Conservation (phyloP, 1,140 invertebrate species). For the Uloborus diversus region DNA sequence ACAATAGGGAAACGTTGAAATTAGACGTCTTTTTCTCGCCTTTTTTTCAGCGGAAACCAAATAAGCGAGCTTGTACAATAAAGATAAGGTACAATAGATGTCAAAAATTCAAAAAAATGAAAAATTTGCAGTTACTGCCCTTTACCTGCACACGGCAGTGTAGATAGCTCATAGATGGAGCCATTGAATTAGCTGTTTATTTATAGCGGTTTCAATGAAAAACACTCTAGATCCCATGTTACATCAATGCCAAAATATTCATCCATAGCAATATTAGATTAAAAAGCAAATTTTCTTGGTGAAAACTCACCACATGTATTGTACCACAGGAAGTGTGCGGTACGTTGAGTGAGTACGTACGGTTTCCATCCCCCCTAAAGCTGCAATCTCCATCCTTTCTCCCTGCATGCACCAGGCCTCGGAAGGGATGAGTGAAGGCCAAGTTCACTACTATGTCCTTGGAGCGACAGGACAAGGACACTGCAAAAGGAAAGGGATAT, state of each 20-base stretch:
- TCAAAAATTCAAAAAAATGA: background rate
- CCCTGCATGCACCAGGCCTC: conserved; percentile 52
- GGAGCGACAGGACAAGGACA: conserved; percentile 47
- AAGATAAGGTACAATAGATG: too few relatives aligned
- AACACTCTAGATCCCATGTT: background rate
- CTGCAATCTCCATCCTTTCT: conserved; percentile 51
- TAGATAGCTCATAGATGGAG: too few relatives aligned
- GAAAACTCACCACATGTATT: conserved; percentile 51
- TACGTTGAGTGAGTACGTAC: conserved; percentile 42
- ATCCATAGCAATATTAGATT: background rate
- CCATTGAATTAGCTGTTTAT: background rate
- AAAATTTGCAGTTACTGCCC: background rate
- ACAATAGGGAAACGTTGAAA: too few relatives aligned
- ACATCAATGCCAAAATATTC: background rate
- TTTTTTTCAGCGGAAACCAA: too few relatives aligned
- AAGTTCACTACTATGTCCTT: conserved; percentile 52
- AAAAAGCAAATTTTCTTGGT: background rate
- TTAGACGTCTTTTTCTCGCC: too few relatives aligned
- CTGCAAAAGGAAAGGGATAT: conserved; percentile 13
- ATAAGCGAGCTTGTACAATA: too few relatives aligned
- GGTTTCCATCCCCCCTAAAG: conserved; percentile 53
- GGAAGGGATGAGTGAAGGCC: conserved; percentile 54
- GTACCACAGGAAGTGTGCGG: conserved; percentile 54
- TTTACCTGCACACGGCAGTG: background rate
- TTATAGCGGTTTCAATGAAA: background rate